Conservation (phyloP, 2,888 invertebrate genomes). For the Caenorhabditis becei region DNA sequence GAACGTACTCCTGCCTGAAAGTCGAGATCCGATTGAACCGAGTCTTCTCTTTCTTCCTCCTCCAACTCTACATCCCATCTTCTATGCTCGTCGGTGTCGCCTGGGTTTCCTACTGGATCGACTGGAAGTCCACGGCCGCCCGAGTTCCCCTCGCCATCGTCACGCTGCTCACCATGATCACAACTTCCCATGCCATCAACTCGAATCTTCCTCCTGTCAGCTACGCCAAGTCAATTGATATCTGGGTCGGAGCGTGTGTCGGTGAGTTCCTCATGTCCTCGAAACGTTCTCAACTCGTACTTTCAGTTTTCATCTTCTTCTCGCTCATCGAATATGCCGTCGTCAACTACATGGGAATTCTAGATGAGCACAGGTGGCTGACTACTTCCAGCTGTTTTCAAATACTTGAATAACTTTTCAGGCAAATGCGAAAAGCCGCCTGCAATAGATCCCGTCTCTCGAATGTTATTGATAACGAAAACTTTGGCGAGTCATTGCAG, state of each 20-base stretch:
- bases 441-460: slow-evolving; percentile 78
- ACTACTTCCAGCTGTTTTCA: neutral
- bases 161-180: slow-evolving; percentile 81
- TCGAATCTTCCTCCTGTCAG: slow-evolving; percentile 81
- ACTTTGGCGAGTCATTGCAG: slow-evolving; percentile 68
- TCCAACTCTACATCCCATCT: slow-evolving; percentile 80
- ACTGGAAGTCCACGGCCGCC: slow-evolving; percentile 81
- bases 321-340: slow-evolving; percentile 81
- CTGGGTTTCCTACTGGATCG: slow-evolving; percentile 81
- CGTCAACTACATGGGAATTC: slow-evolving; percentile 81
- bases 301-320: slow-evolving; percentile 79
- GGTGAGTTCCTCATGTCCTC: slow-evolving; percentile 50
- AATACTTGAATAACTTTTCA: slow-evolving; percentile 28
- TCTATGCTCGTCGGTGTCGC: slow-evolving; percentile 76
- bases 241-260: slow-evolving; percentile 80
- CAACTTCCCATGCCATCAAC: slow-evolving; percentile 81
- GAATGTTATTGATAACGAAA: slow-evolving; percentile 79
- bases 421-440: slow-evolving; percentile 80
- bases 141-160: slow-evolving; percentile 81
- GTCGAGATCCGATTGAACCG: slow-evolving; percentile 78
- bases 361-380: slow-evolving; percentile 77
- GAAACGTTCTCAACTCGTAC: slow-evolving; percentile 35
- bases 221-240: slow-evolving; percentile 81
- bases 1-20: slow-evolving; percentile 79
- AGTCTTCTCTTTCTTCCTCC: slow-evolving; percentile 82